Conservation (phyloP, 2,888 invertebrate species). For the Laspeyria flexula region DNA sequence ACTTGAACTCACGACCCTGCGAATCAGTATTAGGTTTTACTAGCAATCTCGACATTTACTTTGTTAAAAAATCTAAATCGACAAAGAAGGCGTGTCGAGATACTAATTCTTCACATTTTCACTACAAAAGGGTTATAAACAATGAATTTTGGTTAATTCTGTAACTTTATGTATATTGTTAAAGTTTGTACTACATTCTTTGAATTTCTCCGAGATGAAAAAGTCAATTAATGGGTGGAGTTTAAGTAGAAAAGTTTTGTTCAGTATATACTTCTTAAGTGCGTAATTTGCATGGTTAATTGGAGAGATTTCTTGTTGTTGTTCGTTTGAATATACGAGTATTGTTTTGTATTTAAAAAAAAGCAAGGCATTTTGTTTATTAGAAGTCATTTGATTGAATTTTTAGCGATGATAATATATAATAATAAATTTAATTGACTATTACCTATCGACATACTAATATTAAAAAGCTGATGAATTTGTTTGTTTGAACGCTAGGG, state of each 20-base stretch:
- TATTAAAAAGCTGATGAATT: too few species aligned
- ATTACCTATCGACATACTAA: too few species aligned
- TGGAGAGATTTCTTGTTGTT: slow-evolving; percentile 7
- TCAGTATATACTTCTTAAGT: slow-evolving; percentile 12
- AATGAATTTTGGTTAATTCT: slow-evolving; percentile 10
- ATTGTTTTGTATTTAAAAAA: slow-evolving; percentile 5
- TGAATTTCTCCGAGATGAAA: slow-evolving; percentile 15
- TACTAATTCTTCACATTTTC: neutral
- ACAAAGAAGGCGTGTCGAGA: neutral
- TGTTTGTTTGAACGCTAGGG: too few species aligned
- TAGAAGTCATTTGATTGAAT: too few species aligned
- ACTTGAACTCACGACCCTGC: too few species aligned
- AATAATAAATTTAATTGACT: too few species aligned
- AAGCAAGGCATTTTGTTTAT: too few species aligned
- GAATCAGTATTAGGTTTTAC: too few species aligned
- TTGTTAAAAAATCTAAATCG: too few species aligned
- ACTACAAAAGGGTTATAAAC: slow-evolving; percentile 10
- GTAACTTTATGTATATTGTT: slow-evolving; percentile 10
- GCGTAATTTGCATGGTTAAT: slow-evolving; percentile 18
- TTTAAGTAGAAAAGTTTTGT: slow-evolving; percentile 15
- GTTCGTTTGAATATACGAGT: slow-evolving; percentile 8
- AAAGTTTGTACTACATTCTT: slow-evolving; percentile 17
- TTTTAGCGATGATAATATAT: too few species aligned
- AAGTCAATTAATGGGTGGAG: slow-evolving; percentile 21
- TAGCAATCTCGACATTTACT: too few species aligned